Evolutionary conservation across 2,797 vertebrate species (phyloP), one percentile per base, ranked within the genome.

Genomic region (Sebastolobus alascanus): DNA sequence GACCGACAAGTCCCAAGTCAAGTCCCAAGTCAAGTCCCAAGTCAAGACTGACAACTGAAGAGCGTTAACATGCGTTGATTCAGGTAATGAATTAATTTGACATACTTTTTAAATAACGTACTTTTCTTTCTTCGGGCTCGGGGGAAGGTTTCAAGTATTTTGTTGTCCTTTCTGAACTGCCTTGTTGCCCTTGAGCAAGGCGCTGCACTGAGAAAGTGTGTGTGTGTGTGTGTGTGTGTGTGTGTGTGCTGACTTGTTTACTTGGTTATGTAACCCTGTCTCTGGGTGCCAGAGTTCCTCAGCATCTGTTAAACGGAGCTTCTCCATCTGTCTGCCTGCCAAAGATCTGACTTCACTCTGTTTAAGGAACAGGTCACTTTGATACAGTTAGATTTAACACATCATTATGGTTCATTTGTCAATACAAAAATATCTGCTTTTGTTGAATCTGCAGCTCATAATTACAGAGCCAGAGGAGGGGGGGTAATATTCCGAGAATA

Each of bases 301-400:
- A 75, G 73, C 80, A 79, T 77, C 84, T 86, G 84, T 82, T 80
- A 50, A 75, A 73, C n/a, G 69, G 69, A 87, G 78, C 80, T 73
- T 75, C 77, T 69, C 80, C 80, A 70, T 84, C 82, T 81, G 77
- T 84, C 77, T 37, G 25, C 55, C 43, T 67, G 56, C 73, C 78
- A 77, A 54, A 61, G 43, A 22, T 46, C 38, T 3, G 70, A 35
- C 31, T 59, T n/a, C 1, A 14, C 55, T 13, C 35, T 58, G 68
- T 83, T 35, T 83, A 78, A 87, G 70, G 58, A 27, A 31, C 66
- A 56, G 69, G 61, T 29, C 0, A 0, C 65, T 18, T 52, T 8
- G 20, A 25, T 2, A 31, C 1, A 2, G 33, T 5, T 14, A 66
- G 13, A 46, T 35, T 43, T 38, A 4, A 11, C 31, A 35, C 5